Base-by-base conservation (phyloP, 1,140 invertebrate species). In the Liolophura sinensis region DNA sequence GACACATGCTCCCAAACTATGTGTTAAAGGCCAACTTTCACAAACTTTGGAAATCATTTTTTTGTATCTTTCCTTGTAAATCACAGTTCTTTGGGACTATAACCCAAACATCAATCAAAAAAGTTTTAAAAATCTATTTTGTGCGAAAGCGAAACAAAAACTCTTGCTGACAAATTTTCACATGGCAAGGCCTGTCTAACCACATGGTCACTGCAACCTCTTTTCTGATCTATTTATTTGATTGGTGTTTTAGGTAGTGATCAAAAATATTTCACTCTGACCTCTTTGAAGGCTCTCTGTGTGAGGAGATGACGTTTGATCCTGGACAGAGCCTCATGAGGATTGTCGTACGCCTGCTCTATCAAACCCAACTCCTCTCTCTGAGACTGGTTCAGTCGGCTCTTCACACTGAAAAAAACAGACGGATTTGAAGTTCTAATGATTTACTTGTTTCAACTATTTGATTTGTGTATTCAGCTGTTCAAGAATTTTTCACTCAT, bases 281-380 rank as follows among this genome's bases (percentile, higher is more conserved):
- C 94, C 89, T 99, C 97, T 87, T 98, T 98, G 80, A 99, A 99
- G 46, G 96, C 94, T 85, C 98, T 89, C 83, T 99, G 97, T 0
- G 98, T 99, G 0, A 99, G 86, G 73, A 99, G 87, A 87, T 99
- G 98, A 90, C 98, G 93, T 83, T 99, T 99, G 74, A 99, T 99
- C 78, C 98, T 91, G 0, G 97, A 99, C 57, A 99, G 84, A 1
- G 97, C 97, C 84, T 99, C 98, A 75, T 99, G 97, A 62, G 98
- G 98, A 88, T 99, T 99, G 82, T 99, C 98, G 80, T 99, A 99
- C 0, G 98, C 98, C 83, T 99, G 98, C 85, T 99, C 98, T 77
- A 99, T 99, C 1, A 99, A 87, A 22, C 98, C 97, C 22, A 99
- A 84, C 83, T 99, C 98, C 86, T 99, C 98, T 74, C 98, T 87